These are phyloP conservation scores for Leptobrachium leishanense DNA, from an alignment of 2,113 vertebrate genomes.

Conservation along the genomic window DNA sequence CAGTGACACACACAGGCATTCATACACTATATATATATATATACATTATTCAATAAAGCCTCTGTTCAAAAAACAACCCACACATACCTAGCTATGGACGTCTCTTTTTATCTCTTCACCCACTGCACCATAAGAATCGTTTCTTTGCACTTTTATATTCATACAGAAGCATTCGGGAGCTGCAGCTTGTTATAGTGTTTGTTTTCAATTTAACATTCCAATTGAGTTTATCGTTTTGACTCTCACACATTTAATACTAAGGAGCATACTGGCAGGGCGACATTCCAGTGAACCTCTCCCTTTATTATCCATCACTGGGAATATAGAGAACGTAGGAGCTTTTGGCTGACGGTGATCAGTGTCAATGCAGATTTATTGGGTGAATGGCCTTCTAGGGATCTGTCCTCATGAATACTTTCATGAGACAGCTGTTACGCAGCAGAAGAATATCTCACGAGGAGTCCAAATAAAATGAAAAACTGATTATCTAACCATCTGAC, in stretches of 20 bases:
- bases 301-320: slow-evolving; percentile 4
- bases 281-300: not conserved
- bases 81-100: no score
- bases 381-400: slow-evolving; percentile 44
- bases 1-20: no score
- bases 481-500: slow-evolving; percentile 34
- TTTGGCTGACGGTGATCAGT: slow-evolving; percentile 41
- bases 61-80: no score
- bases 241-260: not conserved
- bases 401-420: slow-evolving; percentile 48
- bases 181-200: not conserved
- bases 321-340: slow-evolving; percentile 11
- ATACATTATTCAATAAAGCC: no score
- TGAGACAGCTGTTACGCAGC: slow-evolving; percentile 39
- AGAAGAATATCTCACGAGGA: slow-evolving; percentile 29
- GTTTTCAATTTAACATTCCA: not conserved
- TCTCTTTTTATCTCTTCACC: no score
- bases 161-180: no score
- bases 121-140: no score
- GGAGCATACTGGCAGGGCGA: not conserved
- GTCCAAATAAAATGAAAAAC: slow-evolving; percentile 45
- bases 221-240: no score
- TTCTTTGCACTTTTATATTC: no score
- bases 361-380: slow-evolving; percentile 45
- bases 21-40: no score